phyloP scores from a whole-genome alignment of 2,113 vertebrate genomes.

The Halichoerus grypus region DNA sequence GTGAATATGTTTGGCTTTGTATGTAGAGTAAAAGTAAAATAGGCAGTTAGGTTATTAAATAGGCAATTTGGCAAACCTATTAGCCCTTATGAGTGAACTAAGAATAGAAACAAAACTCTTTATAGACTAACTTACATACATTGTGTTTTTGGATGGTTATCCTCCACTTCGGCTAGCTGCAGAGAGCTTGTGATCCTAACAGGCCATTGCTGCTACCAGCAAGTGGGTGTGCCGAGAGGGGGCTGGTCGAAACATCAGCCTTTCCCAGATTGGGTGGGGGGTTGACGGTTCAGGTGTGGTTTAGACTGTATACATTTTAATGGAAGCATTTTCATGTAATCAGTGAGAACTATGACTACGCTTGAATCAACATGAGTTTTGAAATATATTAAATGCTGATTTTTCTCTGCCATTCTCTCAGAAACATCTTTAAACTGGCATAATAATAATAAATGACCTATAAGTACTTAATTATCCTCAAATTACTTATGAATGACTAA shows the following conservation, averaged over 20 bases:
- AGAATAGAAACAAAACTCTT: not conserved
- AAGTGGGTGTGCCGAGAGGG: fast-evolving
- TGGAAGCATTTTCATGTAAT: not conserved
- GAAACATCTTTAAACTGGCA: not conserved
- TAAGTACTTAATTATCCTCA: not conserved
- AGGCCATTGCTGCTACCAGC: fast-evolving
- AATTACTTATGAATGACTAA: not conserved
- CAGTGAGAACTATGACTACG: not conserved
- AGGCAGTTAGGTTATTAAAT: not conserved
- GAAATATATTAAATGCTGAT: not conserved
- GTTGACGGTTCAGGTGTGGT: not conserved
- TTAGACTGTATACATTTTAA: too few species aligned
- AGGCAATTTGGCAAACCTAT: not conserved
- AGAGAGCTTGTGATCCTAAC: not conserved
- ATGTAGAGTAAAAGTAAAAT: not conserved
- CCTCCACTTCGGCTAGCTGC: fast-evolving
- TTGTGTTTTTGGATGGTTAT: fast-evolving
- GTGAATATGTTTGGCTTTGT: not conserved
- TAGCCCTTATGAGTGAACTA: not conserved
- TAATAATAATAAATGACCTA: not conserved
- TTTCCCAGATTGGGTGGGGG: not conserved
- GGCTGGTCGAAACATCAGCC: not conserved
- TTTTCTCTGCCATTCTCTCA: not conserved
- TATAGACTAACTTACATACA: not conserved
- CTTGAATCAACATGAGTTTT: not conserved